Evolutionary conservation across 2,888 invertebrate species (phyloP), one percentile per base, ranked within the genome.

Genomic region (Cephus runcator): DNA sequence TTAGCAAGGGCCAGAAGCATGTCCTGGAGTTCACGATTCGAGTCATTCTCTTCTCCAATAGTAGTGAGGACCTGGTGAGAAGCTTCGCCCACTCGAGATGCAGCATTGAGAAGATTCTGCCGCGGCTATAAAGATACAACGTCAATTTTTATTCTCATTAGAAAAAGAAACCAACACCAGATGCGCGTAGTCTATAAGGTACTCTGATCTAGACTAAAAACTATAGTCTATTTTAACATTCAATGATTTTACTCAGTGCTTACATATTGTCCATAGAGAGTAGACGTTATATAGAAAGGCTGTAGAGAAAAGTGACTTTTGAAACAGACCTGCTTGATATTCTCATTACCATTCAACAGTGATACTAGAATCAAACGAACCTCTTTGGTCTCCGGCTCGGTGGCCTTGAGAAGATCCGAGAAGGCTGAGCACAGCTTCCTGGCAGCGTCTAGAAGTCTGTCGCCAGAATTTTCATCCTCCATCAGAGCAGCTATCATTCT

Each of bases 41-140:
- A 95, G 23, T 95, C 95, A n/a, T 96, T 96, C 80, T 98, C 98
- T 87, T 98, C 98, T 30, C 97, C 97, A 90, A 98, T 98, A 77
- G 97, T 97, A 87, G 97, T 95, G 76, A 99, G 94, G 0, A 99
- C 97, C 87, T 97, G 96, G 75, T 98, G 97, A 79, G 98, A 98
- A 0, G 98, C 98, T 91, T 99, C 99, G 12, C 99, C 99, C 74
- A 99, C 98, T 81, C 97, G 94, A 23, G 98, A 98, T 0, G 99
- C 99, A 0, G 99, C 99, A 90, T 97, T 97, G 76, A 99, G 94
- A 56, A 99, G 94, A 90, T 95, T 97, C 92, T 98, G 98, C 15
- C 98, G 95, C 0, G 98, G 97, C 95, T 96, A 93, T 40, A 89
- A 88, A 75, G 30, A 81, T 23, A 56, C 23, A 56, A 56, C 9